Evolutionary conservation across 2,113 vertebrate genomes (phyloP).

Genomic region (Corvus cornix): DNA sequence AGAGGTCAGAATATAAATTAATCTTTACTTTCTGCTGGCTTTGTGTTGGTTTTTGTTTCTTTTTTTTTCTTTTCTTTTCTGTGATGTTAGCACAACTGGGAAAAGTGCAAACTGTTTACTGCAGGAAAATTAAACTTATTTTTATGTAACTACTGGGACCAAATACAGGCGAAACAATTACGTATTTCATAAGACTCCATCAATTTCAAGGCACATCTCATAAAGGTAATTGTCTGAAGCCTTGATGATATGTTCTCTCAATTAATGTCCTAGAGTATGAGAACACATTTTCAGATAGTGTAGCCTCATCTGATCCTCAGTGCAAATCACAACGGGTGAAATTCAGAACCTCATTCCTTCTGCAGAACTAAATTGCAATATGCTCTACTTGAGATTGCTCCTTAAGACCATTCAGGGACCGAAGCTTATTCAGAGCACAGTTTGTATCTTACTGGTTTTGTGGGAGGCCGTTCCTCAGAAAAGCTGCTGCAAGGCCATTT

Average conservation of each 20-base stretch:
- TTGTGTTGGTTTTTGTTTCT: neutral
- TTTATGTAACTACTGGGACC: constrained; percentile 42
- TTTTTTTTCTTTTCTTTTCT: neutral
- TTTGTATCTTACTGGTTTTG: neutral
- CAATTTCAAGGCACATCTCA: neutral
- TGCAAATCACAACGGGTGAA: neutral
- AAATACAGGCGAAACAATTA: neutral
- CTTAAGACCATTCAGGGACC: neutral
- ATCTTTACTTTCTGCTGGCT: neutral
- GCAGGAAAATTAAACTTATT: constrained; percentile 42
- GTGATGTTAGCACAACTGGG: neutral
- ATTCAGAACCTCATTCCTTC: neutral
- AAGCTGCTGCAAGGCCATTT: neutral
- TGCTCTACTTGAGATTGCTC: neutral
- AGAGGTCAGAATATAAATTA: neutral
- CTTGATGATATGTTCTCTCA: neutral
- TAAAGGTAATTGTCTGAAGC: constrained; percentile 29
- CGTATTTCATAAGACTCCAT: neutral
- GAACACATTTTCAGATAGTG: constrained; percentile 1
- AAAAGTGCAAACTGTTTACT: constrained; percentile 10
- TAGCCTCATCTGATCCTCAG: neutral
- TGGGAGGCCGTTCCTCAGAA: neutral
- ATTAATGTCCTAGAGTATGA: neutral
- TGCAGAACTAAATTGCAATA: neutral
- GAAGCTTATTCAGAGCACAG: neutral